These are phyloP conservation scores for Ciconia nigra DNA, from an alignment of 2,797 vertebrate genomes.

Conservation along the genomic window DNA sequence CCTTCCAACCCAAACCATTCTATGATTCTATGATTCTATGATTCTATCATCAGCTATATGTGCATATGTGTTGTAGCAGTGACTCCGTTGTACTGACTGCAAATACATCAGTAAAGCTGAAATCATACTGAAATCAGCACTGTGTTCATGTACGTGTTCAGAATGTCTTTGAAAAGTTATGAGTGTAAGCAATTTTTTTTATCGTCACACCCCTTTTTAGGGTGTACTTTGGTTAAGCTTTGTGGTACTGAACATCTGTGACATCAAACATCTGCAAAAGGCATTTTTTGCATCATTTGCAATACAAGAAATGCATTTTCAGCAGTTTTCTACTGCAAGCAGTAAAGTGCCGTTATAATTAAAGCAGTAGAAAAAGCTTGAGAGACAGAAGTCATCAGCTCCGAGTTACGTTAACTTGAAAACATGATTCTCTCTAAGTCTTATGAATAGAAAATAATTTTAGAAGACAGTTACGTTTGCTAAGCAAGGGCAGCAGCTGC, in stretches of 20 bases:
- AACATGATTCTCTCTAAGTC: background rate
- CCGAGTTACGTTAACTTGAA: background rate
- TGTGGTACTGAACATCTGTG: background rate
- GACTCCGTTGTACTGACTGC: background rate
- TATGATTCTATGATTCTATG: background rate
- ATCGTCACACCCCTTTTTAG: background rate
- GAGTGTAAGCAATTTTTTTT: background rate
- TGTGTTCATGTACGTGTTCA: fast-evolving
- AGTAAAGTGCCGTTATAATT: background rate
- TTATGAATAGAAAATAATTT: constrained; percentile 30
- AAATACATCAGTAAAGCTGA: background rate
- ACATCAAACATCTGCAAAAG: background rate
- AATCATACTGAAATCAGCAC: background rate
- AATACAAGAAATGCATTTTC: background rate
- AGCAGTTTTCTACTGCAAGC: constrained; percentile 6
- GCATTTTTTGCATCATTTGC: background rate
- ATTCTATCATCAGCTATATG: background rate
- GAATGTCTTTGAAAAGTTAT: background rate
- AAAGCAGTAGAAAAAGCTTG: constrained; percentile 16
- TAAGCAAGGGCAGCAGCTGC: constrained; percentile 13
- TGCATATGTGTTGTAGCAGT: background rate
- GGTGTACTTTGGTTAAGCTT: background rate
- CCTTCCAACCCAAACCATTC: too few species aligned
- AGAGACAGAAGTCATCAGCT: background rate
- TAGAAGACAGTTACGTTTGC: background rate